Evolutionary conservation across 1,140 invertebrate species (phyloP), one percentile per base, ranked within the genome.

Genomic region (Ceratina calcarata): DNA sequence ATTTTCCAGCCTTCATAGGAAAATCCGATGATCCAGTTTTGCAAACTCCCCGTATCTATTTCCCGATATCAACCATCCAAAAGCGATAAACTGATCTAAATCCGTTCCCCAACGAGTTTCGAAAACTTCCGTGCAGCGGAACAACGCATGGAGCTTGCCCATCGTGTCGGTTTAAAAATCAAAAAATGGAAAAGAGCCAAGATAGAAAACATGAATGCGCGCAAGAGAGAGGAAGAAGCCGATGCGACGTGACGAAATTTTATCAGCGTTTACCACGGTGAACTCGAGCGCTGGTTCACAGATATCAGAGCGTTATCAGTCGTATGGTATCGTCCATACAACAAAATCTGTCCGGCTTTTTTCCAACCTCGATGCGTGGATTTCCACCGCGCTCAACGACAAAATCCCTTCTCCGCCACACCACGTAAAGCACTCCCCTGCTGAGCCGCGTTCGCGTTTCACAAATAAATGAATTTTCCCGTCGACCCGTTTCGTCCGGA

Each of bases 251-350:
- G 18, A n/a, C n/a, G 66, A 51, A 77, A 70, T 77, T 70, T 51
- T 69, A 77, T 70, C 75, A 61, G 18, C 45, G n/a, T 51, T 37
- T 49, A 51, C 51, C 53, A 27, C 22, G 75, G n/a, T 51, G n/a
- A 51, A 69, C 60, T 22, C 58, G 32, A 22, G 60, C 58, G 27
- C 22, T 2, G 16, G 18, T 12, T 7, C 27, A 22, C 45, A 53
- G 67, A 61, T 78, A 78, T 78, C 76, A 37, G 72, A 78, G 69
- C 51, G 60, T 78, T 72, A 72, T 72, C 68, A 49, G 32, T 45
- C 69, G 20, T 22, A 24, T 10, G 60, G 58, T 64, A 64, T 64
- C 49, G 51, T 20, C 27, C 72, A 37, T 72, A 45, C 51, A 78
- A 78, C 60, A 57, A 78, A 71, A 72, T 72, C 69, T 68, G 24